Percentiles rank a stretch among this genome's conserved stretches.
Conservation (phyloP, 2,888 invertebrate genomes). For the Pristionchus fissidentatus region DNA sequence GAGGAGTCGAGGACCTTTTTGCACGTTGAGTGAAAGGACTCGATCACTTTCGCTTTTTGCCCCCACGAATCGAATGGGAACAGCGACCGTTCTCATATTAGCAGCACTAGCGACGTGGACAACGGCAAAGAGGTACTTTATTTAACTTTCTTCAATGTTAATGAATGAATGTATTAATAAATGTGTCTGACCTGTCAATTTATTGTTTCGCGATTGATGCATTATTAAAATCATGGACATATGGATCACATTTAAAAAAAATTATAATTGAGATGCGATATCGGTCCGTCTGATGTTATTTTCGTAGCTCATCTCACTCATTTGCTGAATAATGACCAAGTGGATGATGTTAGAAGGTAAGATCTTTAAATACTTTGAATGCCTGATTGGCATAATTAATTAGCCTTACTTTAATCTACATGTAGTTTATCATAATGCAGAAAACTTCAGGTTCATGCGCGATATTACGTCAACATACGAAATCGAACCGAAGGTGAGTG, state of each 20-base stretch:
- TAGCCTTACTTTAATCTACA: not conserved
- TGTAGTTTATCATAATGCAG: no score
- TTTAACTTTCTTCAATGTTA: no score
- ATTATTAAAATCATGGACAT: not conserved
- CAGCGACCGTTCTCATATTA: not conserved
- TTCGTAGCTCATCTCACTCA: conserved; percentile 41
- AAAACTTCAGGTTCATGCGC: conserved; percentile 34
- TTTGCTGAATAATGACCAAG: not conserved
- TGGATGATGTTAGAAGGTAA: conserved; percentile 41
- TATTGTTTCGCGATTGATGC: not conserved
- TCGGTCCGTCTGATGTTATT: conserved; percentile 44
- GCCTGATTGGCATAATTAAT: not conserved
- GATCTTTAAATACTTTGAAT: not conserved
- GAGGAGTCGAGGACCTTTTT: not conserved
- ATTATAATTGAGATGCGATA: conserved; percentile 14
- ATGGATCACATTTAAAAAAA: no score
- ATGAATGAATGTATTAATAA: not conserved
- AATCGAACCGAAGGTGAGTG: not conserved
- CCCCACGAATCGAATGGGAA: not conserved
- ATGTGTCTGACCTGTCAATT: not conserved
- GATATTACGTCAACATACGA: conserved; percentile 28
- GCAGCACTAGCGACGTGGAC: not conserved
- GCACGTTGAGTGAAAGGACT: no score
- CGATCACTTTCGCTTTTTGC: conserved; percentile 35
- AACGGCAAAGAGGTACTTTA: not conserved